Conservation (phyloP, 2,888 invertebrate species). For the Neocrepidodera transversa region DNA sequence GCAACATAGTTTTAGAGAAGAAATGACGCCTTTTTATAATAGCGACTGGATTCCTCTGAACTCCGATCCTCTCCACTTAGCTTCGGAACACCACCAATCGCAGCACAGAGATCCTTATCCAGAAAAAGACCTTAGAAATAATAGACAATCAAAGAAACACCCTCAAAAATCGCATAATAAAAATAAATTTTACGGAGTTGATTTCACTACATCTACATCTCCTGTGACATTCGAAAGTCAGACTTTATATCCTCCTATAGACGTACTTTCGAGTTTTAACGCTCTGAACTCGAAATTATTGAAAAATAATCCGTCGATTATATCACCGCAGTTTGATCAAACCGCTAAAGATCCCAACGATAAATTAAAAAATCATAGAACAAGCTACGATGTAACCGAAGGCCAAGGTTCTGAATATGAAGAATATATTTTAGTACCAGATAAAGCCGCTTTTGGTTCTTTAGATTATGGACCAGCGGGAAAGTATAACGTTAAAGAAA, state of each 20-base stretch:
- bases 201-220: neutral
- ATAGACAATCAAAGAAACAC: constrained; percentile 17
- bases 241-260: constrained; percentile 17
- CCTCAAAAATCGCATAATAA: neutral
- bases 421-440: constrained; percentile 24
- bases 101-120: neutral
- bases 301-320: neutral
- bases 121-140: constrained; percentile 15
- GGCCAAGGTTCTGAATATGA: constrained; percentile 7
- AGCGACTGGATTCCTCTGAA: constrained; percentile 14
- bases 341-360: constrained; percentile 5
- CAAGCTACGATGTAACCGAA: constrained; percentile 26
- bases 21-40: constrained; percentile 1
- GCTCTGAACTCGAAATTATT: constrained; percentile 3
- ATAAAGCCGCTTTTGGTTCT: constrained; percentile 7
- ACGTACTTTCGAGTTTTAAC: constrained; percentile 10
- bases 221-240: neutral
- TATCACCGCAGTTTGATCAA: neutral
- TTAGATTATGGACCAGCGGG: neutral
- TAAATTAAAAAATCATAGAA: constrained; percentile 26
- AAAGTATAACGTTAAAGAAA: neutral
- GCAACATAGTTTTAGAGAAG: constrained; percentile 8
- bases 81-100: neutral
- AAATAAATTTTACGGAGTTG: neutral
- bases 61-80: neutral